These are phyloP conservation scores for Ailurus styani DNA, from an alignment of 2,113 vertebrate species.

Conservation along the genomic window DNA sequence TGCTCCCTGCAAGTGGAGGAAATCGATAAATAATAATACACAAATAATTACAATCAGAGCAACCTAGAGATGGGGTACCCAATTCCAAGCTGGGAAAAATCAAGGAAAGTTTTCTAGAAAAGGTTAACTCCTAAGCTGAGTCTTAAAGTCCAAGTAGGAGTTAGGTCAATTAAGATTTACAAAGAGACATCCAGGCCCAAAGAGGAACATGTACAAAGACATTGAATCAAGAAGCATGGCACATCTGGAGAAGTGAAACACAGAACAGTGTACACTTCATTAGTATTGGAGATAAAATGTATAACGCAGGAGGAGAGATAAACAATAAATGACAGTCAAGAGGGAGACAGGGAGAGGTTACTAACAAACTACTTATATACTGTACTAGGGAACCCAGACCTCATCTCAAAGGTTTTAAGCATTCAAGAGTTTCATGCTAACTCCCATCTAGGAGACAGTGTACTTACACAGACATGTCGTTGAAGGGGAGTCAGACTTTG, in stretches of 20 bases:
- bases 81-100: background rate
- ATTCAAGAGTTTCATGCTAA: background rate
- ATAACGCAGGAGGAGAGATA: background rate
- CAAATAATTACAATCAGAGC: background rate
- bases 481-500: background rate
- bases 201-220: background rate
- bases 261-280: background rate
- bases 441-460: background rate
- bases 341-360: background rate
- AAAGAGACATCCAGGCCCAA: background rate
- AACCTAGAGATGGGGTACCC: background rate
- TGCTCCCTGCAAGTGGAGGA: background rate
- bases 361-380: background rate
- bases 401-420: conserved; percentile 12
- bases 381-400: background rate
- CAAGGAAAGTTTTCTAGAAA: conserved; percentile 5
- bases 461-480: background rate
- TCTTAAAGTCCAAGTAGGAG: background rate
- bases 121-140: background rate
- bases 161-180: background rate
- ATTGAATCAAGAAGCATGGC: background rate
- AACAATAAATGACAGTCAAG: background rate
- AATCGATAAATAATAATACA: background rate
- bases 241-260: background rate
- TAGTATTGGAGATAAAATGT: background rate